These are phyloP conservation scores for Drosophila subsilvestris DNA, from an alignment of 2,888 invertebrate species.

Conservation along the genomic window DNA sequence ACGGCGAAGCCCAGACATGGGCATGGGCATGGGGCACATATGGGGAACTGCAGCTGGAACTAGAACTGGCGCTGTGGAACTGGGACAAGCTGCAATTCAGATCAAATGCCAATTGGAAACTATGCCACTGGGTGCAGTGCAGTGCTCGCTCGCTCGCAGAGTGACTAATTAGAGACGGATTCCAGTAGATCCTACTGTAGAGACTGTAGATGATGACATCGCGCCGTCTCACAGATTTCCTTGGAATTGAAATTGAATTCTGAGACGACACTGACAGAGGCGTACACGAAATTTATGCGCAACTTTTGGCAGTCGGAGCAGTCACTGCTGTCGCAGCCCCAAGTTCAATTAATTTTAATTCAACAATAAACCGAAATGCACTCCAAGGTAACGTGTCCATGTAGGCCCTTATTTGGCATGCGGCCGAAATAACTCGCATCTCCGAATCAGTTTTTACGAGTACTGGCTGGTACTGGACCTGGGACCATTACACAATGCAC, in stretches of 20 bases:
- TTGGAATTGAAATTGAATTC: constrained; percentile 69
- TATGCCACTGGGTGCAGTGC: constrained; percentile 24
- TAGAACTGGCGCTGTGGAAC: constrained; percentile 31
- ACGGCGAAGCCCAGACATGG: constrained; percentile 28
- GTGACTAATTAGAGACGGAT: constrained; percentile 18
- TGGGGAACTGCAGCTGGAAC: constrained; percentile 26
- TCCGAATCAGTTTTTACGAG: constrained; percentile 21
- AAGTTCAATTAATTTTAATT: constrained; percentile 76
- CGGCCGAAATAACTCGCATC: constrained; percentile 37
- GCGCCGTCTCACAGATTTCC: constrained; percentile 66
- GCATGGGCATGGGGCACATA: constrained; percentile 18
- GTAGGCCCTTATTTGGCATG: constrained; percentile 64
- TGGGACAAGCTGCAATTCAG: constrained; percentile 56
- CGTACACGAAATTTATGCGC: constrained; percentile 66
- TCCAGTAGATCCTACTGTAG: constrained; percentile 19
- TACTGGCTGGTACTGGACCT: constrained; percentile 15
- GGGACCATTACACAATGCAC: constrained; percentile 54
- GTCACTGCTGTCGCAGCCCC: constrained; percentile 30
- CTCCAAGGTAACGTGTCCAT: constrained; percentile 66
- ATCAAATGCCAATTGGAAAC: constrained; percentile 65
- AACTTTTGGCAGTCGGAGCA: constrained; percentile 32
- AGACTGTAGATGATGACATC: constrained; percentile 63
- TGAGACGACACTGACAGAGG: constrained; percentile 39
- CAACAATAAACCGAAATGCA: constrained; percentile 48
- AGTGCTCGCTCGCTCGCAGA: constrained; percentile 1